Conservation (phyloP, 2,797 vertebrate genomes). For the Gila robusta region DNA sequence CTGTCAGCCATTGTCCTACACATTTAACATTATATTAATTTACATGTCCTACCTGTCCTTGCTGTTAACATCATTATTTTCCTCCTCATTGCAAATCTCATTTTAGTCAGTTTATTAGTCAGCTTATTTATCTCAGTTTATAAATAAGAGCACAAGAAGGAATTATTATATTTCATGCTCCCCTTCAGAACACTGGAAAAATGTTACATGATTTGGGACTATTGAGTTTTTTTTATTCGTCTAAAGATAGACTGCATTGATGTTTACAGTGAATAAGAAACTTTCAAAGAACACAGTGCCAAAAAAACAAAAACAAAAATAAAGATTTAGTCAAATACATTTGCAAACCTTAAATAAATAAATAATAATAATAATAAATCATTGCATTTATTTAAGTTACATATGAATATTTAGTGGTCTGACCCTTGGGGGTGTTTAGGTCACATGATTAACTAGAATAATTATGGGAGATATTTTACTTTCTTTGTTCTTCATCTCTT, state of each 20-base stretch:
- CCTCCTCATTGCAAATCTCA: constrained; percentile 7
- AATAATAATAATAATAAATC: neutral
- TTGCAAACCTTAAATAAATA: neutral
- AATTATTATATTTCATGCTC: neutral
- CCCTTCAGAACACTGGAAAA: neutral
- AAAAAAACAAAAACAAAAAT: neutral
- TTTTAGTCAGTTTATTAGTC: too few species aligned
- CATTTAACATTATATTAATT: constrained; percentile 43
- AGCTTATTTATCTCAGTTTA: too few species aligned
- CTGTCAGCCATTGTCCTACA: constrained; percentile 37
- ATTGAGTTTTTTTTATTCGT: neutral
- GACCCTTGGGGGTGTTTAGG: neutral
- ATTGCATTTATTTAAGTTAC: neutral
- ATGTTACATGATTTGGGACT: neutral
- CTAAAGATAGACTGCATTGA: neutral
- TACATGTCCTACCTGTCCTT: constrained; percentile 30
- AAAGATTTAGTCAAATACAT: neutral
- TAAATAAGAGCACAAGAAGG: neutral
- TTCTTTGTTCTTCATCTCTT: neutral
- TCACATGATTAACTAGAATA: neutral
- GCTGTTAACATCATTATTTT: constrained; percentile 8
- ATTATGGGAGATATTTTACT: neutral
- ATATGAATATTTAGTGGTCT: neutral
- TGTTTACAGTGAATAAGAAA: neutral
- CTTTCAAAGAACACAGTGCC: neutral